Conservation (phyloP, 23 tunicate species). For the Phallusia fumigata region DNA sequence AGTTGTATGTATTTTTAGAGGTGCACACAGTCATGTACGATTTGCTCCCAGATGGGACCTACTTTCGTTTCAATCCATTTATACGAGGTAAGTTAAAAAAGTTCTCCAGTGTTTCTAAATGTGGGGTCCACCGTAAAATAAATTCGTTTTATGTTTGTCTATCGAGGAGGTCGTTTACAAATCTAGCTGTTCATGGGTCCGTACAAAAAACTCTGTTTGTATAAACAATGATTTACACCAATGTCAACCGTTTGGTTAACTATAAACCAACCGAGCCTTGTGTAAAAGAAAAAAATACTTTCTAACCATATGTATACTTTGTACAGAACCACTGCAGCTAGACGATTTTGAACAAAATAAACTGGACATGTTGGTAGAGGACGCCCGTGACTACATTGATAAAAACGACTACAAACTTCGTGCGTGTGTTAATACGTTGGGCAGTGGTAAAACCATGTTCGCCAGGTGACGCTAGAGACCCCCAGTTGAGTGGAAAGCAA, state of each 20-base stretch:
- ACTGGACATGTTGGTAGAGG: slow-evolving; percentile 69
- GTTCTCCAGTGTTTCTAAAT: background rate
- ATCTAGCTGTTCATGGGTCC: no score
- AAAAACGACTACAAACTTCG: slow-evolving; percentile 67
- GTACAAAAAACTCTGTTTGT: no score
- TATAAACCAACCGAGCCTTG: no score
- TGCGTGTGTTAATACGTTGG: slow-evolving; percentile 44
- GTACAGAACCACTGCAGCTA: slow-evolving; percentile 66
- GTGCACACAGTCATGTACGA: slow-evolving; percentile 89
- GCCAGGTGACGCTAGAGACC: background rate
- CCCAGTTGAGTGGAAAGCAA: no score
- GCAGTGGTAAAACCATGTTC: background rate
- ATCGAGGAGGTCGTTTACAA: no score
- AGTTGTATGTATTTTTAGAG: slow-evolving; percentile 29
- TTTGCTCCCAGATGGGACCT: slow-evolving; percentile 70
- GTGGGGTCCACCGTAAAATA: no score
- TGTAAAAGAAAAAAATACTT: no score
- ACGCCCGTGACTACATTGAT: slow-evolving; percentile 69
- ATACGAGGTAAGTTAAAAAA: slow-evolving; percentile 53
- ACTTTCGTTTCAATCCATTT: slow-evolving; percentile 86
- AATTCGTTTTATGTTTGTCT: no score
- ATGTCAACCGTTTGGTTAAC: no score
- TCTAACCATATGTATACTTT: no score
- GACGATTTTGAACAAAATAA: slow-evolving; percentile 72
- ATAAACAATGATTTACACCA: no score